Conservation (phyloP, 2,113 vertebrate species). For the Clarias gariepinus region DNA sequence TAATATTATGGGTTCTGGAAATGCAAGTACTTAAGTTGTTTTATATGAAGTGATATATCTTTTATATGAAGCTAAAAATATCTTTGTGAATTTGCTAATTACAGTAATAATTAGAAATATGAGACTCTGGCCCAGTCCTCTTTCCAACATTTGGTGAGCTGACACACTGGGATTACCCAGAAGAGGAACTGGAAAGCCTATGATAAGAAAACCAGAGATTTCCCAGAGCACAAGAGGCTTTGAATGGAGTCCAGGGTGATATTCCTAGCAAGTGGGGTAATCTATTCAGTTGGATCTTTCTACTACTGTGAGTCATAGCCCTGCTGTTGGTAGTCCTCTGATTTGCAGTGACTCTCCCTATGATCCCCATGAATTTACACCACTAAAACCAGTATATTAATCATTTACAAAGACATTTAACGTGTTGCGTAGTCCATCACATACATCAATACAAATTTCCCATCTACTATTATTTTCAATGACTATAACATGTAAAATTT, state of each 20-base stretch:
- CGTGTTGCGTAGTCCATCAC: neutral
- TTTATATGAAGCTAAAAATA: neutral
- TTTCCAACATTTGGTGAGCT: constrained; percentile 1
- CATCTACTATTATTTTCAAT: neutral
- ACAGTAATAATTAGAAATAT: neutral
- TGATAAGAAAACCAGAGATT: neutral
- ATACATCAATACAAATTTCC: neutral
- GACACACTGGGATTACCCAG: constrained; percentile 9
- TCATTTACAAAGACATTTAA: neutral
- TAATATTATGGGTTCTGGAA: neutral
- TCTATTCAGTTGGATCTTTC: neutral
- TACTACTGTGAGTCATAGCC: constrained; percentile 2
- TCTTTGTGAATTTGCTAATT: neutral
- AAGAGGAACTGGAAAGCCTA: neutral
- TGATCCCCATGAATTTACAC: neutral
- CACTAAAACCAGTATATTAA: neutral
- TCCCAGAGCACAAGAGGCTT: constrained; percentile 4
- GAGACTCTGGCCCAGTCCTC: neutral
- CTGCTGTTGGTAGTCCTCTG: neutral
- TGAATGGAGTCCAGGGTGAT: neutral
- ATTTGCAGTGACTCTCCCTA: neutral
- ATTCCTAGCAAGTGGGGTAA: neutral
- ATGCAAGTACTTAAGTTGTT: neutral
- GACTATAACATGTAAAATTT: neutral
- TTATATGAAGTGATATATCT: neutral